Evolutionary conservation across 2,888 invertebrate genomes (phyloP), one percentile per base, ranked within the genome.

Genomic region (Eupithecia abbreviata): DNA sequence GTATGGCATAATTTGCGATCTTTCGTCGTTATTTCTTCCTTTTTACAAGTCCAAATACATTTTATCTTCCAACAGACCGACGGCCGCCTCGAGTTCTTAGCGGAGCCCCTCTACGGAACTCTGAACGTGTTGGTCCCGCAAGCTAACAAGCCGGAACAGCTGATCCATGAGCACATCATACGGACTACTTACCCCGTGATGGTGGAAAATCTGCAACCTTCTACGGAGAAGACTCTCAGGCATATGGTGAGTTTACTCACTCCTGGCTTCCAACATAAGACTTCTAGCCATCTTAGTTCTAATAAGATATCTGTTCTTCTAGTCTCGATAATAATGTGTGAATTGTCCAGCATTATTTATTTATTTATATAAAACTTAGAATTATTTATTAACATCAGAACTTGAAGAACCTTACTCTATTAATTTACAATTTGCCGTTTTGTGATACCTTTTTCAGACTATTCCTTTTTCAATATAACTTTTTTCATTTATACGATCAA

Each of bases 51-150:
- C 1, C 62, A 62, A 30, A 62, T 62, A 3, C 10, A 10, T 9
- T 18, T 71, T 71, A 13, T 75, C 69, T 73, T 65, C 72, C 71
- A 18, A 75, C 84, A 95, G 95, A 93, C 94, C 13, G 95, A 95
- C 79, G 94, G 93, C 1, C 91, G 95, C 0, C 86, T 95, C 0
- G 93, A 95, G 81, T 95, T 95, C 86, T 89, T 95, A 84, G 88
- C 91, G 3, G 93, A 95, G 75, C 91, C 93, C 0, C 83, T 95
- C n/a, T 87, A 89, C 0, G 88, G 90, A 2, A 93, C 94, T 0
- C 84, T 95, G 2, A 90, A 88, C 71, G 89, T 88, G 2, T 81
- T 95, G 5, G 91, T 95, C 30, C 91, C 94, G 1, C 91, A 91
- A 77, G 86, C 89, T 10, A 88, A 88, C 74, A 90, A 89, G 42